Conservation (phyloP, 2,797 vertebrate genomes). For the Gouania willdenowi region DNA sequence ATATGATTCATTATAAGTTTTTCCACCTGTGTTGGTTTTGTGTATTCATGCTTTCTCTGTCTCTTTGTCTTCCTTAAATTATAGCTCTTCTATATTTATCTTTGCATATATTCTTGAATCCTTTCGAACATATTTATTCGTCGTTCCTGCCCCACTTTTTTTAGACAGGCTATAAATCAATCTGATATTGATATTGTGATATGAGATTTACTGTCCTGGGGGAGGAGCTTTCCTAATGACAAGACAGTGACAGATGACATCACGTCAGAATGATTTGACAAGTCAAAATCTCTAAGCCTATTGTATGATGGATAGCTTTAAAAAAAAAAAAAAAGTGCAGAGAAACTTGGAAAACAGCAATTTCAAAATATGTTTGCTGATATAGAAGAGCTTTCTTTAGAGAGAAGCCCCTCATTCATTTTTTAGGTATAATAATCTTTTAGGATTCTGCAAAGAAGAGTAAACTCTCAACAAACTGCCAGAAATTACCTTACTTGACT, state of each 20-base stretch:
- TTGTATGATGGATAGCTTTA: background rate
- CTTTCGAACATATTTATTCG: slow-evolving; percentile 7
- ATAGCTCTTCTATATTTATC: slow-evolving; percentile 2
- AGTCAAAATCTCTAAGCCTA: slow-evolving; percentile 1
- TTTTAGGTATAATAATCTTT: too few relatives aligned
- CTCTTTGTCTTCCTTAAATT: slow-evolving; percentile 1
- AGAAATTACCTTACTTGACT: too few relatives aligned
- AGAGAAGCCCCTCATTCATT: too few relatives aligned
- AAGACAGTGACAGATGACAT: background rate
- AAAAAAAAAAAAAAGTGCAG: too few relatives aligned
- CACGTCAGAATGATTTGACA: background rate
- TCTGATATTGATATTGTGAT: slow-evolving; percentile 1
- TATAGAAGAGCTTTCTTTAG: too few relatives aligned
- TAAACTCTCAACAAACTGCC: too few relatives aligned
- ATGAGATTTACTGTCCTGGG: background rate
- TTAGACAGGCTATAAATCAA: slow-evolving; percentile 1
- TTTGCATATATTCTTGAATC: slow-evolving; percentile 1
- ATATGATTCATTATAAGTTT: slow-evolving; percentile 10
- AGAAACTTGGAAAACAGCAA: too few relatives aligned
- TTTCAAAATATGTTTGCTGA: too few relatives aligned
- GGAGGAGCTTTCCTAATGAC: background rate
- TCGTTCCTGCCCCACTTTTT: slow-evolving; percentile 4
- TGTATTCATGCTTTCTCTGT: slow-evolving; percentile 11
- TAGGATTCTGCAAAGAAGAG: too few relatives aligned
- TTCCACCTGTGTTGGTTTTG: background rate